These are phyloP conservation scores for Odocoileus hemionus DNA, from an alignment of 2,113 vertebrate species.

Conservation along the genomic window DNA sequence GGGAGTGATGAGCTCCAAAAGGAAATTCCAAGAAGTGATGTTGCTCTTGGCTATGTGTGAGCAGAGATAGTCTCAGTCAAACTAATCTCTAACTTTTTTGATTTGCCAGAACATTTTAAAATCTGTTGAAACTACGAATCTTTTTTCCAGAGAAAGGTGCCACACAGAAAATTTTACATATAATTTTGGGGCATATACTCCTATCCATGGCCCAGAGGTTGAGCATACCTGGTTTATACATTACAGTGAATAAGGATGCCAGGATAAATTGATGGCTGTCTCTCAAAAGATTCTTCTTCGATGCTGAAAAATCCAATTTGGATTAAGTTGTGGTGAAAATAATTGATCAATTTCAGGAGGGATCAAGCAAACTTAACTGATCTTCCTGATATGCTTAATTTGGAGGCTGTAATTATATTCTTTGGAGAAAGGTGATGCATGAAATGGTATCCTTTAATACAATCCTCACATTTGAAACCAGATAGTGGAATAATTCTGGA, in stretches of 20 bases:
- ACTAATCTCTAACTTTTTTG: not conserved
- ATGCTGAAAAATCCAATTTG: not conserved
- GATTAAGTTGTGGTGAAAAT: not conserved
- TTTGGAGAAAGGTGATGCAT: not conserved
- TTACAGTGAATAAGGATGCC: not conserved
- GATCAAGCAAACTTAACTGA: not conserved
- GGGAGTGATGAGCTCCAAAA: not conserved
- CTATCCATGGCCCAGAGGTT: not conserved
- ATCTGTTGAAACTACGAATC: not conserved
- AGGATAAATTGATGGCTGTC: not conserved
- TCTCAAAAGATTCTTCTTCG: not conserved
- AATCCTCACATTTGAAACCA: not conserved
- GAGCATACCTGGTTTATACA: not conserved
- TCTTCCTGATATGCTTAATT: not conserved
- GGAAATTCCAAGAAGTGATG: not conserved
- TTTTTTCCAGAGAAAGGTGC: not conserved
- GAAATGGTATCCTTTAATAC: not conserved
- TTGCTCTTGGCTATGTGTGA: not conserved
- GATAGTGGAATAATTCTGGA: not conserved
- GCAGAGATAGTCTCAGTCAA: not conserved
- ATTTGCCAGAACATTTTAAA: not conserved
- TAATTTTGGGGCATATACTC: not conserved
- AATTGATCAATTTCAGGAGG: not conserved
- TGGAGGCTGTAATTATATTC: not conserved
- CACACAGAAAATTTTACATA: not conserved